These are phyloP conservation scores for Onychorhynchus coronatus DNA, from an alignment of 2,113 vertebrate genomes.

Conservation along the genomic window DNA sequence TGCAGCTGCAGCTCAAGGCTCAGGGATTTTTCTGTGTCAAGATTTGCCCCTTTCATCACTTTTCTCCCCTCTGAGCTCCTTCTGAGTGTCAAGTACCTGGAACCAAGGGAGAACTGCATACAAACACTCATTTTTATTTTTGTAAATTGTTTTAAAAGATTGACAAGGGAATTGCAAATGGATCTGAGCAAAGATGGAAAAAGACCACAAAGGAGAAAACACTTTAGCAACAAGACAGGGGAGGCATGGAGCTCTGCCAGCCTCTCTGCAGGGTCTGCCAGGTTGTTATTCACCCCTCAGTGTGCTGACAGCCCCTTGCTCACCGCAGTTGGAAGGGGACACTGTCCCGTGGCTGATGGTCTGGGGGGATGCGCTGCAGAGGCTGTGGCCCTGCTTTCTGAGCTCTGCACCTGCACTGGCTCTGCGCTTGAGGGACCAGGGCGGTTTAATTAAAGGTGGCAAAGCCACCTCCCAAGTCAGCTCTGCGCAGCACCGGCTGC, in stretches of 20 bases:
- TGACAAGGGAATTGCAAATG: not conserved
- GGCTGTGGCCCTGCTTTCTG: not conserved
- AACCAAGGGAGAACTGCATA: not conserved
- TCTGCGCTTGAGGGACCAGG: not conserved
- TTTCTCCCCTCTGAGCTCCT: not conserved
- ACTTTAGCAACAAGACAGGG: not conserved
- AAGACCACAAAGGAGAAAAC: not conserved
- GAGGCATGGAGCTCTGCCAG: not conserved
- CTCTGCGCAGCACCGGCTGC: not conserved
- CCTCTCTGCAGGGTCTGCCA: not conserved
- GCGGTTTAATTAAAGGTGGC: not conserved
- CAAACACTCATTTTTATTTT: not conserved
- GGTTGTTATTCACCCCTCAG: not conserved
- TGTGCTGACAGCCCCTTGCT: not conserved
- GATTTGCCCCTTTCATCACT: not conserved
- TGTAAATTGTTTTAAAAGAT: not conserved
- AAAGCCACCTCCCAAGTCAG: not conserved
- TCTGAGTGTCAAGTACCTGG: not conserved
- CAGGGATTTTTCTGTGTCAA: not conserved
- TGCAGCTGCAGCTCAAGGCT: not conserved
- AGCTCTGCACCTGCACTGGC: not conserved
- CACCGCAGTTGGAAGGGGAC: rapidly evolving
- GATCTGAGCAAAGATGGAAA: not conserved
- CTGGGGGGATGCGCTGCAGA: not conserved
- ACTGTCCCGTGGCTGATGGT: not conserved